Evolutionary conservation across 1,140 invertebrate genomes (phyloP).

Genomic region (Drosophila insularis): DNA sequence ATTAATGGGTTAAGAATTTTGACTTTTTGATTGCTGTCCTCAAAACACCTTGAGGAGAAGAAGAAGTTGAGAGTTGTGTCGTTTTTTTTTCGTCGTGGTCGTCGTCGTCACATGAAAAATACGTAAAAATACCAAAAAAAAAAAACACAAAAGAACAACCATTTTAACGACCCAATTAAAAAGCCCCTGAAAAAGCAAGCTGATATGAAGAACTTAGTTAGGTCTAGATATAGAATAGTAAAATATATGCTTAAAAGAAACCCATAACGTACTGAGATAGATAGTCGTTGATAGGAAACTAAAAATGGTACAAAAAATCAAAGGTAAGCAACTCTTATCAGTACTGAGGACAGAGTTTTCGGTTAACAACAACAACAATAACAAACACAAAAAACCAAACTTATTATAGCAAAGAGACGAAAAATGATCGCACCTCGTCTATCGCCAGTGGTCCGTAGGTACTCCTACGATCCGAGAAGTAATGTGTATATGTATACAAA

Average conservation of each 20-base stretch:
- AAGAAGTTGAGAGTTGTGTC: constrained; percentile 4
- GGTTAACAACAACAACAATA: constrained; percentile 33
- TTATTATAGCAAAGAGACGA: constrained; percentile 39
- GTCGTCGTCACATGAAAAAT: constrained; percentile 47
- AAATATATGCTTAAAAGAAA: constrained; percentile 60
- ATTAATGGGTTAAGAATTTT: constrained; percentile 72
- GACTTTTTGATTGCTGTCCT: constrained; percentile 57
- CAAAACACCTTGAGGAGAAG: constrained; percentile 62
- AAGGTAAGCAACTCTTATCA: constrained; percentile 73
- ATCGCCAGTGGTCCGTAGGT: not conserved
- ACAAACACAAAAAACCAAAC: constrained; percentile 11
- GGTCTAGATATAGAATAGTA: constrained; percentile 66
- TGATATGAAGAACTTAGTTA: constrained; percentile 63
- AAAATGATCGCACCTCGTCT: constrained; percentile 34
- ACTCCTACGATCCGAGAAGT: not conserved
- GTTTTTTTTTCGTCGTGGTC: not conserved
- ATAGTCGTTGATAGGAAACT: constrained; percentile 34
- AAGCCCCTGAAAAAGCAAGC: constrained; percentile 55
- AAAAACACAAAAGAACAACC: constrained; percentile 41
- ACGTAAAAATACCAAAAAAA: constrained; percentile 29
- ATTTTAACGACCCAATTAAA: constrained; percentile 80
- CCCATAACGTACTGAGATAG: constrained; percentile 47
- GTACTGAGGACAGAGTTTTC: constrained; percentile 9
- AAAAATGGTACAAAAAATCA: constrained; percentile 52
- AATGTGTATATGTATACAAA: not conserved